A percentile compares a stretch with the other conserved stretches of the same genome.
phyloP scores from a whole-genome alignment of 2,113 vertebrate genomes.

The Calypte anna region DNA sequence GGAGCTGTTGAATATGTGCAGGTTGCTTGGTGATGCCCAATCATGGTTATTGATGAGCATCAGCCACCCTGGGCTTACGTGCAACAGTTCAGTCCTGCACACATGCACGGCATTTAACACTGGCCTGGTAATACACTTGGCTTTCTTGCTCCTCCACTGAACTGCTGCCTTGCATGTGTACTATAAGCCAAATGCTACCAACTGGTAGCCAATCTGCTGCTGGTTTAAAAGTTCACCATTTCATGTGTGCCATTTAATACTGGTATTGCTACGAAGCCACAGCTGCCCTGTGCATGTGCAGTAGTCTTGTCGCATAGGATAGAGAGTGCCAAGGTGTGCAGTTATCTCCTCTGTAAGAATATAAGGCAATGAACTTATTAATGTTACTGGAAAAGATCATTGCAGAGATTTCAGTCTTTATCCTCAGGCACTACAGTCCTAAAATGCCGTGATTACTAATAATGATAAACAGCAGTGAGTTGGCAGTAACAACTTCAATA shows the following conservation, averaged over 20 bases:
- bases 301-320: neutral
- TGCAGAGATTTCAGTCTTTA: neutral
- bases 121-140: neutral
- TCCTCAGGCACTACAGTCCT: neutral
- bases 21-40: neutral
- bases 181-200: neutral
- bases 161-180: fast-evolving
- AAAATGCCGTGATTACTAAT: neutral
- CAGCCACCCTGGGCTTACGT: fast-evolving
- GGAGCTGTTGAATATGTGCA: neutral
- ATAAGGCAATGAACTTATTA: neutral
- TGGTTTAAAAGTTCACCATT: neutral
- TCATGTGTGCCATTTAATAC: neutral
- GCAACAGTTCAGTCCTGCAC: neutral
- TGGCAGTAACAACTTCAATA: neutral
- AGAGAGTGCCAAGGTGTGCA: neutral
- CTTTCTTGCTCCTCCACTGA: neutral
- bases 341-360: neutral
- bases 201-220: neutral
- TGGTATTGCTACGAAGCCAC: neutral
- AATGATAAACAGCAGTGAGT: neutral
- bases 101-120: fast-evolving
- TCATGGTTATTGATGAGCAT: neutral
- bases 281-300: neutral
- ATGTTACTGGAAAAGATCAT: neutral